Base-by-base conservation (phyloP, 1,140 invertebrate genomes). In the Epicauta chinensis region DNA sequence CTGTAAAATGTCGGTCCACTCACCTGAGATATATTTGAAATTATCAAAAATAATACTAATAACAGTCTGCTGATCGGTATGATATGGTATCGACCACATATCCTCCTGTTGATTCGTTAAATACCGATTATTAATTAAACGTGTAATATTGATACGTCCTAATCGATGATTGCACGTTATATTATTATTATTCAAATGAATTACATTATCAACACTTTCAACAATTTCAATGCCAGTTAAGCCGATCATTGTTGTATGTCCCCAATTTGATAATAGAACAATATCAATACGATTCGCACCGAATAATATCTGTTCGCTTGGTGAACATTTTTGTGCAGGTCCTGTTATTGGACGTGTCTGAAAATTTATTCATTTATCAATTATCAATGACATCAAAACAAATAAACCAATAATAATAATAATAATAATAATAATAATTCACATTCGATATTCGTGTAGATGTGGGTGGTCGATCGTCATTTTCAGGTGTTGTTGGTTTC, bases 11-110 rank as follows among this genome's bases (percentile, higher is more conserved):
- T n/a, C n/a, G n/a, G n/a, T n/a, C n/a, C n/a, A n/a, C n/a, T n/a
- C 12, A 68, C 78, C 73, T 36, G 75, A 79, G 34, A 80, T 67
- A 58, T 75, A 74, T 29, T 70, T 68, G 16, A 71, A 69, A 15
- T 73, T 67, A 34, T 71, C 68, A 55, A 84, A 79, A 32, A 72
- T 71, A 46, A 80, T 65, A 2, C 74, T 72, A 38, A 81, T 70
- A 51, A 72, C 68, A 17, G 69, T 66, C 64, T 63, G 60, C 66
- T 62, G 60, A 0, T 72, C 73, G 2, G 66, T 56, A 14, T 56
- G 53, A 55, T 76, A 77, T 38, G 71, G 67, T 2, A 68, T 65
- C 50, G 73, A 73, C 81, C 81, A 85, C 82, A 85, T 84, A 41
- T 81, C 68, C 16, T 71, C 68, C n/a, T 66, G 59, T 43, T 81